A percentile compares a stretch with the other conserved stretches of the same genome.
phyloP scores from a whole-genome alignment of 2,113 vertebrate genomes.

The Elephantulus edwardii region DNA sequence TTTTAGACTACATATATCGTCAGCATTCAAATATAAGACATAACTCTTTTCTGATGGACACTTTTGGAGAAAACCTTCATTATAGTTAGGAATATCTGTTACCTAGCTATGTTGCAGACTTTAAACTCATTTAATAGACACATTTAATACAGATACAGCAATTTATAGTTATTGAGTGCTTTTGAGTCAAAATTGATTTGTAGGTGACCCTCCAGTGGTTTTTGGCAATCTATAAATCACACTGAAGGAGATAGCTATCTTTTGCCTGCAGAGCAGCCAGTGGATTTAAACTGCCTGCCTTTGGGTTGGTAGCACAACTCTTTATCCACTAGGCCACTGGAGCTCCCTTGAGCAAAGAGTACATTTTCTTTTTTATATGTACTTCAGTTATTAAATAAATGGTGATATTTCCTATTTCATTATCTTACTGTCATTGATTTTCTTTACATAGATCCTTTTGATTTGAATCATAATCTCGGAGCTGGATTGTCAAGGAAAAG shows the following conservation, averaged over 20 bases:
- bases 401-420: neutral
- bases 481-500: constrained; percentile 97
- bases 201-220: too few species aligned
- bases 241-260: too few species aligned
- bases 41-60: constrained; percentile 1
- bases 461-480: constrained; percentile 97
- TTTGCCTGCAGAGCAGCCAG: too few species aligned
- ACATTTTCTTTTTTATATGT: neutral
- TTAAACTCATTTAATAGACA: constrained; percentile 11
- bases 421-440: constrained; percentile 18
- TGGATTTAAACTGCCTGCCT: too few species aligned
- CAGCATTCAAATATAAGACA: neutral
- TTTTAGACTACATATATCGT: neutral
- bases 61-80: neutral
- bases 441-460: constrained; percentile 91
- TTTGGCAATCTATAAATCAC: too few species aligned
- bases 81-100: neutral
- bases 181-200: too few species aligned
- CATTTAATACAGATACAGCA: neutral
- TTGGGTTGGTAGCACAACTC: too few species aligned
- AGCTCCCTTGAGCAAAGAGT: neutral
- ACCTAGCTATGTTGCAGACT: neutral
- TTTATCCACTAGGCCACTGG: too few species aligned
- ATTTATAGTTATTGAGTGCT: too few species aligned
- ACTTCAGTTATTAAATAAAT: neutral